Percentiles rank a stretch among this genome's conserved stretches.
phyloP scores from a whole-genome alignment of 2,113 vertebrate species.

The Tringa solitaria region DNA sequence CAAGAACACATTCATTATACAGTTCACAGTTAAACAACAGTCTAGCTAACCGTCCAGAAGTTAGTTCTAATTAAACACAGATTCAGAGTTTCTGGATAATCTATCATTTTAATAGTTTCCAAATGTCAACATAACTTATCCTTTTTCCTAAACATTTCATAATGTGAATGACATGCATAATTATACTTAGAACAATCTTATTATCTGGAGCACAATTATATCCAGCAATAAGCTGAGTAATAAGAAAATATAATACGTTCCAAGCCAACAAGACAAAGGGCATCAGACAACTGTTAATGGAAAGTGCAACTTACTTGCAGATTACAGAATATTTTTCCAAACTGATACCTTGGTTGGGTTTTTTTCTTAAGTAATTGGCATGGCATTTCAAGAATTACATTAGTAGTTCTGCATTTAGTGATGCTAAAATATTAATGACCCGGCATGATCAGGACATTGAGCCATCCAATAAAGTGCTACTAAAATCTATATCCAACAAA shows the following conservation, averaged over 20 bases:
- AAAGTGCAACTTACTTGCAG: neutral
- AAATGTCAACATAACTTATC: constrained; percentile 2
- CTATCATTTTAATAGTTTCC: constrained; percentile 27
- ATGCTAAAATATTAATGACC: neutral
- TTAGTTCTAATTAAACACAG: constrained; percentile 41
- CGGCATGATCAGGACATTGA: neutral
- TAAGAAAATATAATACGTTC: neutral
- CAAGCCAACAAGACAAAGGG: neutral
- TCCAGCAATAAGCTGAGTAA: neutral
- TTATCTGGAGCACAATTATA: constrained; percentile 9
- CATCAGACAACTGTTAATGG: neutral
- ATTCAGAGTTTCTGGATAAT: neutral
- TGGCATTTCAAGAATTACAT: neutral
- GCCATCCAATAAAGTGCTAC: neutral
- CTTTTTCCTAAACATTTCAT: constrained; percentile 25
- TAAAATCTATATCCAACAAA: neutral
- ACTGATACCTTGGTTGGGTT: neutral
- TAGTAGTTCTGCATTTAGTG: neutral
- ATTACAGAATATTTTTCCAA: neutral
- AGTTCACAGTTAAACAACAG: neutral
- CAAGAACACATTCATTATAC: neutral
- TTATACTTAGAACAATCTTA: constrained; percentile 37
- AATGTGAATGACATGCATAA: neutral
- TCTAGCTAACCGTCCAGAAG: constrained; percentile 18
- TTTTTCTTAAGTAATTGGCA: neutral